A percentile compares a stretch with the other conserved stretches of the same genome.
Evolutionary conservation across 2,113 vertebrate species (phyloP).

Genomic region (Gymnocephalus cernua): DNA sequence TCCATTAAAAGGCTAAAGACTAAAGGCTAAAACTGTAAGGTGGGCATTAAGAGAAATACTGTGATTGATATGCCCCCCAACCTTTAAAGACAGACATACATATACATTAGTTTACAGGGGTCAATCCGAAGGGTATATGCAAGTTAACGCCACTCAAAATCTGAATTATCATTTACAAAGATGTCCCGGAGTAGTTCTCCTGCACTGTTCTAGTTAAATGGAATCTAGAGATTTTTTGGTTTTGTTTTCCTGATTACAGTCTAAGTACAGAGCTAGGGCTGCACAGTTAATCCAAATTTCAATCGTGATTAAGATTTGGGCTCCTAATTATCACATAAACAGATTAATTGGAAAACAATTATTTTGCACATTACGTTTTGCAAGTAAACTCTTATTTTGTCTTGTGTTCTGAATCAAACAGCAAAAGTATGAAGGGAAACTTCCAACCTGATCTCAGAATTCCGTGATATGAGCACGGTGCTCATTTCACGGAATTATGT

Average conservation of each 20-base stretch:
- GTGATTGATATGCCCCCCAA: slow-evolving; percentile 29
- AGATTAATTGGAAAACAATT: no score
- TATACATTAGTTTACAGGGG: slow-evolving; percentile 36
- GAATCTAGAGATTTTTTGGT: not conserved
- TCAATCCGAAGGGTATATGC: slow-evolving; percentile 29
- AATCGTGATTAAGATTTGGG: no score
- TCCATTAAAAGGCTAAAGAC: slow-evolving; percentile 63
- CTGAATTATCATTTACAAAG: slow-evolving; percentile 16
- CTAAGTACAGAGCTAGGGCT: not conserved
- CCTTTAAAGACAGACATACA: slow-evolving; percentile 50
- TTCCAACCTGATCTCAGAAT: no score
- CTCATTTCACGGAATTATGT: no score
- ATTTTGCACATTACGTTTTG: no score
- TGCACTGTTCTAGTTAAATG: not conserved
- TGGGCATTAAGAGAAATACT: slow-evolving; percentile 45
- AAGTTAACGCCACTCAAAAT: slow-evolving; percentile 40
- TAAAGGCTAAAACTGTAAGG: slow-evolving; percentile 44
- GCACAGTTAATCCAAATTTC: no score
- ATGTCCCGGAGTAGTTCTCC: not conserved
- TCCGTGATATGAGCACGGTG: no score
- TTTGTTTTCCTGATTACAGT: not conserved
- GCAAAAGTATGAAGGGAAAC: no score
- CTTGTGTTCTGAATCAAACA: no score
- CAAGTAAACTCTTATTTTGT: no score
- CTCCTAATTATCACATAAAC: no score